Conservation (phyloP, 2,797 vertebrate species). For the Parauchenoglanis ngamensis region DNA sequence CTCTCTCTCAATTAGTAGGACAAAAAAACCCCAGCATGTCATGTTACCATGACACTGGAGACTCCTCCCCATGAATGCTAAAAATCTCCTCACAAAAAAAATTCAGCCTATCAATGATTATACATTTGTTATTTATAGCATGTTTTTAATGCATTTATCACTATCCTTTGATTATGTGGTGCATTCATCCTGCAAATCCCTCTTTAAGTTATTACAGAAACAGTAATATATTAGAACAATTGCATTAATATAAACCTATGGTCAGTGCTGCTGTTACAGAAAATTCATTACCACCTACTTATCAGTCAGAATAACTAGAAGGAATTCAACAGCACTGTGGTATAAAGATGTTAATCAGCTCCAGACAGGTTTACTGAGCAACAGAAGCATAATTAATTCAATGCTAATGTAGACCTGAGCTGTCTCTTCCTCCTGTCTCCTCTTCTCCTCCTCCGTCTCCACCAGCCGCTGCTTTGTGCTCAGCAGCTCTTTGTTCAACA, state of each 20-base stretch:
- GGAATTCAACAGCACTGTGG: background rate
- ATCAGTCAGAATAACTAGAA: background rate
- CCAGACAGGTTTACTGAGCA: background rate
- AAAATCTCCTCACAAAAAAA: background rate
- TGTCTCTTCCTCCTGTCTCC: slow-evolving; percentile 93
- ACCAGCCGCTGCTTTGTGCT: slow-evolving; percentile 93
- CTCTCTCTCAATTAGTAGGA: background rate
- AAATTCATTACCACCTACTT: background rate
- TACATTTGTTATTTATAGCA: background rate
- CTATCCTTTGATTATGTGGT: background rate
- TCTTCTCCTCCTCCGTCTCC: slow-evolving; percentile 95
- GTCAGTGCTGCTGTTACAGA: background rate
- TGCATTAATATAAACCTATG: background rate
- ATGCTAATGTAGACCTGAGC: slow-evolving; percentile 80
- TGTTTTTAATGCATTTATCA: background rate
- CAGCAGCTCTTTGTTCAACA: slow-evolving; percentile 95
- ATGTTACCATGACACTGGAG: background rate
- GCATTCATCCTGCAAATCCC: background rate
- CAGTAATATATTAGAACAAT: background rate
- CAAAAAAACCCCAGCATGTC: background rate
- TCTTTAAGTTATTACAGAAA: background rate
- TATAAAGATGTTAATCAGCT: background rate
- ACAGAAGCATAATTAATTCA: background rate
- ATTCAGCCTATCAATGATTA: background rate
- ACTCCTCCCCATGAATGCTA: background rate